Base-by-base conservation (phyloP, 2,888 invertebrate species). In the Candidula unifasciata region DNA sequence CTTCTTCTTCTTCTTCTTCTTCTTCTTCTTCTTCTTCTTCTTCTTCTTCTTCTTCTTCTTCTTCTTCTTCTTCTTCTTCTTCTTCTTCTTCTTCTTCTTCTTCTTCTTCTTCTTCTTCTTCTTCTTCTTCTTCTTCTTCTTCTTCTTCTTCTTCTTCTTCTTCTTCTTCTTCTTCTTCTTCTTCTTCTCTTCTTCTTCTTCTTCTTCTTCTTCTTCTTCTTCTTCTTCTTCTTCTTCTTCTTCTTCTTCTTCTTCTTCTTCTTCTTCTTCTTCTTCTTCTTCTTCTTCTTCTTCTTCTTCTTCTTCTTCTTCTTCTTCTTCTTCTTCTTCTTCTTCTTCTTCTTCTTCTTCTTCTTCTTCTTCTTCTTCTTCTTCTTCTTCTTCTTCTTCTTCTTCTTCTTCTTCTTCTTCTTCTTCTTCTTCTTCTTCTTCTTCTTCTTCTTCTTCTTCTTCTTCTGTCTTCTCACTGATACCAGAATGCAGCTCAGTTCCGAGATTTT, bases 21-120 rank as follows among this genome's bases (percentile, higher is more conserved):
- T 57, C 33, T 2, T 77, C 52, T 77, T 30, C 27, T 13, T 64
- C 30, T 64, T 24, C 27, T 35, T 64, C 33, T 79, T 54, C 30
- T 54, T 57, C 33, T 2, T 77, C 52, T 77, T 30, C 27, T 13
- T 64, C 30, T 64, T 24, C 27, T 35, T 64, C 33, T 79, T 33
- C 60, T n/a, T 44, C 44, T 80, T 21, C 68, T 68, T 80, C 44
- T 37, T n/a, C 66, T 37, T 80, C 37, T 80, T 37, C 52, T 69
- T 52, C 69, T 52, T 69, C 80, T 80, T 27, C 68, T 27, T 80
- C 69, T 69, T 69, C 54, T 52, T 80, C 80, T 71, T 52, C 69
- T 52, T 80, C 16, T 52, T 13, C 57, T 77, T n/a, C 27, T 30
- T 35, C 13, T 44, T 54, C n/a, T 35, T 44, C 35, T 21, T 30